These are phyloP conservation scores for Cataglyphis altisquamis DNA, from an alignment of 2,888 invertebrate species.

Conservation along the genomic window DNA sequence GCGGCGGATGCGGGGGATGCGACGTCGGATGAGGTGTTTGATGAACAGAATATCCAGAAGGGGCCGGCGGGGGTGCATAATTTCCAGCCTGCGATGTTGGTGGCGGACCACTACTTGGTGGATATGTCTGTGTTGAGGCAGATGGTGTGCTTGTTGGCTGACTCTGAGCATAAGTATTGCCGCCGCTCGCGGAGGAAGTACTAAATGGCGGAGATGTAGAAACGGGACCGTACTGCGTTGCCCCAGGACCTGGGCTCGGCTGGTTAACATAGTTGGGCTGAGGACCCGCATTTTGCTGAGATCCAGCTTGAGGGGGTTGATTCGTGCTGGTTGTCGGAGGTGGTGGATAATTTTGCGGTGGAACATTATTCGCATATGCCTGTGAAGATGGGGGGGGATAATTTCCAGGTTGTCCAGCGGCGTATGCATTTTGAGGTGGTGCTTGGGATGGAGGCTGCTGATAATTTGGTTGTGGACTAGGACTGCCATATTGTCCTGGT, in stretches of 20 bases:
- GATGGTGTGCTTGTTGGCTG: conserved; percentile 86
- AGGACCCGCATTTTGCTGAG: conserved; percentile 87
- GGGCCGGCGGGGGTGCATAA: conserved; percentile 87
- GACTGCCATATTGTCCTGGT: conserved; percentile 84
- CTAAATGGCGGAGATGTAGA: conserved; percentile 85
- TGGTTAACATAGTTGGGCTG: conserved; percentile 87
- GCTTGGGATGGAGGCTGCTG: conserved; percentile 76
- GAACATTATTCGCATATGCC: conserved; percentile 86
- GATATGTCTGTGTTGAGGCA: conserved; percentile 88
- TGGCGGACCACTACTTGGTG: conserved; percentile 87
- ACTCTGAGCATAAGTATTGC: conserved; percentile 84
- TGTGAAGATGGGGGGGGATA: conserved; percentile 87
- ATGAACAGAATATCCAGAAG: conserved; percentile 88
- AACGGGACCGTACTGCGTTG: conserved; percentile 83
- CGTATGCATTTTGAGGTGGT: conserved; percentile 84
- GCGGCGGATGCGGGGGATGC: conserved; percentile 84
- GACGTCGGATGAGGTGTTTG: conserved; percentile 87
- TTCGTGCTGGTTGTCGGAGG: conserved; percentile 86
- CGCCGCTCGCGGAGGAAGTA: conserved; percentile 80
- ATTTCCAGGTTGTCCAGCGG: conserved; percentile 83
- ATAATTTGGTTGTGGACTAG: conserved; percentile 85
- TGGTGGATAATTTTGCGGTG: conserved; percentile 86
- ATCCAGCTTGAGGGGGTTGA: conserved; percentile 83
- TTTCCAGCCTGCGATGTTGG: conserved; percentile 84
- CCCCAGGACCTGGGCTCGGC: conserved; percentile 87